Evolutionary conservation across 2,797 vertebrate species (phyloP), one percentile per base, ranked within the genome.

Genomic region (Cynopterus sphinx): DNA sequence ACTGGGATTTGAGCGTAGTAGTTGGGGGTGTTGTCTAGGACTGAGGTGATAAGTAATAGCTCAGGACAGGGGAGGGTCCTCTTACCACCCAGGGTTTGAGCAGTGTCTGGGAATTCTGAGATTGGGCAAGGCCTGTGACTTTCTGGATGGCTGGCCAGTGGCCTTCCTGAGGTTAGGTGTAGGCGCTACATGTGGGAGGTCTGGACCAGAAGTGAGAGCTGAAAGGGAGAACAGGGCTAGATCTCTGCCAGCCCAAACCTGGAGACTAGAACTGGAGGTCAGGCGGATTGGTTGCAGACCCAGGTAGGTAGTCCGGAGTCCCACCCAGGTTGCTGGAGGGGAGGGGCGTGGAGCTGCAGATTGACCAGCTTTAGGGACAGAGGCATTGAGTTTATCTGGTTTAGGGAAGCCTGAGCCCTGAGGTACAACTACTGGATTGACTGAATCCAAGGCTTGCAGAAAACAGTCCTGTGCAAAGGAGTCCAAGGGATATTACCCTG

Each of bases 331-430:
- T 10, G 0, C 36, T 57, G 26, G 67, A 53, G 21, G 43, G 41
- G 15, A 43, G 9, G 6, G 28, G 3, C 3, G 0, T 68, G n/a
- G n/a, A 36, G 21, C 13, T 1, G 3, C 21, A 68, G 17, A 39
- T 21, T 46, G 51, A 41, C 22, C 36, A 22, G 15, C 31, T 77
- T 55, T 15, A 8, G 6, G 4, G 13, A 67, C 8, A 65, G 10
- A 11, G 16, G 33, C 3, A 15, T 4, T 28, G 26, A 85, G 57
- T 24, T 53, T 43, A 28, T 46, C 10, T 19, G 19, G 31, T 24
- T 55, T 74, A n/a, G 46, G 28, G 46, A 61, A 16, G 26, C 85
- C 39, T 53, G 86, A 36, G 70, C 3, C 6, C 57, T 41, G 12
- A 87, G 70, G 21, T 53, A 3, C 16, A 28, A 65, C 41, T 19